These are phyloP conservation scores for Podarcis raffonei DNA, from an alignment of 2,113 vertebrate species.

Conservation along the genomic window DNA sequence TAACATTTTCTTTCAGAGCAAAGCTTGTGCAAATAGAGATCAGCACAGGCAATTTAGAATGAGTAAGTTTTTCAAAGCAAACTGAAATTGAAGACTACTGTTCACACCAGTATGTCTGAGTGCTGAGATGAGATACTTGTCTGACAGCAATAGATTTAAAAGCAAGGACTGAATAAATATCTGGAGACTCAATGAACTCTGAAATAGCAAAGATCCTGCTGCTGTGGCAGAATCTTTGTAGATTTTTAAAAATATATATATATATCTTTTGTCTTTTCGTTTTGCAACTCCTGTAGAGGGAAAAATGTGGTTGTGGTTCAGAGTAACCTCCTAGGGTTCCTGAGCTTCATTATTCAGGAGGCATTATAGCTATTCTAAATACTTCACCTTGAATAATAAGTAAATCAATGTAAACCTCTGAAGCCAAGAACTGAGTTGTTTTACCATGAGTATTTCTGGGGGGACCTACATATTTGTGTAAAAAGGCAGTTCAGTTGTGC, in stretches of 20 bases:
- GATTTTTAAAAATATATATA: slow-evolving; percentile 17
- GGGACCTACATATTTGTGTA: neutral
- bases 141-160: neutral
- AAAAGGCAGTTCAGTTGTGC: neutral
- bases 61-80: slow-evolving; percentile 43
- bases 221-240: slow-evolving; percentile 39
- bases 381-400: slow-evolving; percentile 27
- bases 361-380: slow-evolving; percentile 17
- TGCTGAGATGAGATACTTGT: neutral
- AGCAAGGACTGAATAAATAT: neutral
- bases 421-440: slow-evolving; percentile 1
- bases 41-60: slow-evolving; percentile 24
- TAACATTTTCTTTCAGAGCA: neutral
- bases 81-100: slow-evolving; percentile 4
- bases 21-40: slow-evolving; percentile 28
- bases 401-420: slow-evolving; percentile 26
- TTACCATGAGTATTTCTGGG: neutral
- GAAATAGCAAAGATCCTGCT: slow-evolving; percentile 42
- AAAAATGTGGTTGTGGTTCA: neutral
- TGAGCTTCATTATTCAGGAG: too few relatives aligned
- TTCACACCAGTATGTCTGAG: neutral
- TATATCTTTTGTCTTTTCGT: slow-evolving; percentile 25
- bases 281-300: slow-evolving; percentile 1
- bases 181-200: slow-evolving; percentile 42
- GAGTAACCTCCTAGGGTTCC: slow-evolving; percentile 6